phyloP scores from a whole-genome alignment of 2,888 invertebrate species.

The Lucinisca nassula region DNA sequence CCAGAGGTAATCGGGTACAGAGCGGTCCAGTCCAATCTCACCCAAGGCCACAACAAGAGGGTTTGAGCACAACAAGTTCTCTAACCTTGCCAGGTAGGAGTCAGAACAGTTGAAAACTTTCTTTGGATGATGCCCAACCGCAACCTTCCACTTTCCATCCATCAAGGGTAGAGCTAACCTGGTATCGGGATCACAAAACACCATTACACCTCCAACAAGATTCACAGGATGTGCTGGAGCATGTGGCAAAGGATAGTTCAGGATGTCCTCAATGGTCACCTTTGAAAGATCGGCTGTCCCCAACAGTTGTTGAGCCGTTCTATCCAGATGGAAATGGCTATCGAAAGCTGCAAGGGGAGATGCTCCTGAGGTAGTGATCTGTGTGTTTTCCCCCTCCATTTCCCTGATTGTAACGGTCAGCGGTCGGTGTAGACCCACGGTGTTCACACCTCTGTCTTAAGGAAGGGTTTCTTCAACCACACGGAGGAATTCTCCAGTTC shows the following conservation, averaged over 20 bases:
- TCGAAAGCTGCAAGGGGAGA: background rate
- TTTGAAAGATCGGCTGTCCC: background rate
- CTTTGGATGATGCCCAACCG: background rate
- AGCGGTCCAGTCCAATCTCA: conserved; percentile 11
- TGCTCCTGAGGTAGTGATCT: background rate
- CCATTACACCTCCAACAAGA: background rate
- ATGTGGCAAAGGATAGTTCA: background rate
- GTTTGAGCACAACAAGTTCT: background rate
- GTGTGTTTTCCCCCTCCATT: too few relatives aligned
- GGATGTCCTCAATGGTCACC: background rate
- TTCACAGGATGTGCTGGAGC: background rate
- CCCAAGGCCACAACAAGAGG: background rate
- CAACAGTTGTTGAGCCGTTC: background rate
- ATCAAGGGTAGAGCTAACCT: background rate
- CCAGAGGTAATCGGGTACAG: background rate
- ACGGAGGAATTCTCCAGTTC: too few relatives aligned
- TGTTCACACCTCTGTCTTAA: too few relatives aligned
- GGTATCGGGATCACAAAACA: background rate
- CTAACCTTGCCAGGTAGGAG: background rate
- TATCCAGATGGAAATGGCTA: conserved; percentile 39
- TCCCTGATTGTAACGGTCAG: too few relatives aligned
- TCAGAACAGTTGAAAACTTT: background rate
- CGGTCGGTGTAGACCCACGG: too few relatives aligned
- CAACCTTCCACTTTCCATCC: conserved; percentile 11
- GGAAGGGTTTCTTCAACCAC: too few relatives aligned